Evolutionary conservation across 64 coral and sea anemone species (phyloP), one percentile per base, ranked within the genome.

Genomic region (Montipora cactus): DNA sequence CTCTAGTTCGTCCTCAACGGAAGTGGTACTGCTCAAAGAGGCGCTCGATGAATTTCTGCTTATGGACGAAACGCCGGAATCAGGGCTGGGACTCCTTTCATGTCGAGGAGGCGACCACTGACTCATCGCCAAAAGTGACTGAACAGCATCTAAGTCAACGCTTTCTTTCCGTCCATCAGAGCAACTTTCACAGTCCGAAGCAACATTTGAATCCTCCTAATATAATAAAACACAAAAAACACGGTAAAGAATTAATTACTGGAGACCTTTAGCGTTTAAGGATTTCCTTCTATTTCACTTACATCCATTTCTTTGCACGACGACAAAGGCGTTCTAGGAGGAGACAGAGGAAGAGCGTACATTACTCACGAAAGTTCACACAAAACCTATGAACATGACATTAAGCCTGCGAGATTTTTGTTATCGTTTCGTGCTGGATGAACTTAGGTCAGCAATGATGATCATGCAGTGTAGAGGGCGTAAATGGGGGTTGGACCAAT

Each of bases 41-140:
- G 96, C 96, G 87, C 96, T 97, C 44, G 96, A 97, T 51, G 96
- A 97, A 95, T 97, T 97, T 94, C 96, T 94, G 75, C 96, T 97
- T 51, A 97, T 89, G 16, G 96, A 92, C 19, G 93, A 87, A 62
- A 87, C 73, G 48, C 88, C 88, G 21, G 95, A 96, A 22, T 93
- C 93, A 48, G 95, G 96, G 72, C 93, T 97, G 18, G 96, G 83
- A 84, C 81, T 94, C 92, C 96, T 91, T 81, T 96, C 98, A 61
- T 92, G 92, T 52, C 72, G 85, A 67, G 95, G 98, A 14, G 98
- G 98, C 73, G 95, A 92, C 98, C 98, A 99, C 74, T 93, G 94
- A 81, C 98, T 99, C 95, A 99, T 99, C 2, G 98, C 98, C 76
- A 99, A 89, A 14, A 99, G 92, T 25, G 98, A 99, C 49, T 99